Evolutionary conservation across 2,888 invertebrate genomes (phyloP), one percentile per base, ranked within the genome.

Genomic region (Perizoma affinitatum): DNA sequence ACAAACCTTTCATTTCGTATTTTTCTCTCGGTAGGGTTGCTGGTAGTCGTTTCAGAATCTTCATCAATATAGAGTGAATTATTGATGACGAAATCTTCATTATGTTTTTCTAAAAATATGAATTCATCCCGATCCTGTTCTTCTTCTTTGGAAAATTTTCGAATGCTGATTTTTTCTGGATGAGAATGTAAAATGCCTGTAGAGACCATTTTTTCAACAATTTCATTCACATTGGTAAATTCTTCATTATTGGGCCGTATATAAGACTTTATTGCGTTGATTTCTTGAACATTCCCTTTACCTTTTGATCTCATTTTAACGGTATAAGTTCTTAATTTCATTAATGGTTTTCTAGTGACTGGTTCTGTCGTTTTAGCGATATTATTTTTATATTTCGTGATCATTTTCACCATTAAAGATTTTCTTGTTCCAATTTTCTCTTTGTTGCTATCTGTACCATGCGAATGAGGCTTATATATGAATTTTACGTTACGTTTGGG

Each of bases 401-500:
- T 5, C 2, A 75, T n/a, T 58, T 71, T 72, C 44, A 65, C 67
- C 74, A 75, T 71, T 5, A 76, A 33, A 5, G 71, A 65, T 47
- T 70, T 76, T 35, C 66, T 76, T 0, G 64, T 71, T 22, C 52
- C 41, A 7, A 52, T 50, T 36, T 60, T 46, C 3, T 64, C 50
- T 51, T 59, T 50, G 2, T 51, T 43, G 34, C 65, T 62, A 56
- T 69, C 33, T 9, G 10, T 54, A n/a, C 60, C 22, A 41, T 63
- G 44, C 0, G 69, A 63, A 54, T 65, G 66, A 5, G 67, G 61
- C n/a, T 70, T 73, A n/a, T 77, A 52, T 4, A 75, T 57, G 11
- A 67, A 80, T 54, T 76, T 79, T 5, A 65, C 66, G 4, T 55
- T 61, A n/a, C 52, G 74, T 46, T 70, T 82, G 0, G 81, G 79